Evolutionary conservation across 2,888 invertebrate species (phyloP), one percentile per base, ranked within the genome.

Genomic region (Luffia ferchaultella): DNA sequence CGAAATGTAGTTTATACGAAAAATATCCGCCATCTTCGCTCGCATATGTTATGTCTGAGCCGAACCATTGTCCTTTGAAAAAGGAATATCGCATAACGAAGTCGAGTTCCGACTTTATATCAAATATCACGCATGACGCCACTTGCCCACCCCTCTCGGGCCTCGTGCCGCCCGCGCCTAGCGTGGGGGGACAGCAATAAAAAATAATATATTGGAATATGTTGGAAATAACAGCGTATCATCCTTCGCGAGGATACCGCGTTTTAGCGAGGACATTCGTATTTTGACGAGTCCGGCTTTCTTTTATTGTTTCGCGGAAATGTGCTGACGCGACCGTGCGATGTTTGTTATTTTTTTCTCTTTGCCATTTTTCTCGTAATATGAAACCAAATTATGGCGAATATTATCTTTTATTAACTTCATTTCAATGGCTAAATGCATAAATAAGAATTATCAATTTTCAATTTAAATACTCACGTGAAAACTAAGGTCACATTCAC

Each of bases 121-220:
- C 83, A 82, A 83, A 83, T 83, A 83, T 80, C 83, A 83, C 78
- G 83, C 80, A 82, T 82, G 82, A 78, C 78, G 75, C 74, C 65
- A 65, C 67, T 61, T 63, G 66, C 68, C 68, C 72, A 70, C 62
- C 59, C 66, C 64, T n/a, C n/a, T n/a, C n/a, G 50, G 59, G 49
- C 53, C 53, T 59, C 63, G 57, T 54, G 43, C 48, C 53, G 19
- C 17, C 41, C 17, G 50, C 50, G 46, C 50, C 44, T 12, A 3
- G 30, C 5, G 18, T 18, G 51, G 50, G 54, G 69, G 72, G 76
- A 66, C 69, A 76, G 82, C 79, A 82, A 85, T 85, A 85, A 85
- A 85, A 85, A 84, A 85, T 85, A 85, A 85, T 84, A 85, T 85
- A 85, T 85, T 83, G 85, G 84, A 85, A 84, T 85, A 83, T 84